phyloP scores from a whole-genome alignment of 2,113 vertebrate genomes.

The Aramus guarauna region DNA sequence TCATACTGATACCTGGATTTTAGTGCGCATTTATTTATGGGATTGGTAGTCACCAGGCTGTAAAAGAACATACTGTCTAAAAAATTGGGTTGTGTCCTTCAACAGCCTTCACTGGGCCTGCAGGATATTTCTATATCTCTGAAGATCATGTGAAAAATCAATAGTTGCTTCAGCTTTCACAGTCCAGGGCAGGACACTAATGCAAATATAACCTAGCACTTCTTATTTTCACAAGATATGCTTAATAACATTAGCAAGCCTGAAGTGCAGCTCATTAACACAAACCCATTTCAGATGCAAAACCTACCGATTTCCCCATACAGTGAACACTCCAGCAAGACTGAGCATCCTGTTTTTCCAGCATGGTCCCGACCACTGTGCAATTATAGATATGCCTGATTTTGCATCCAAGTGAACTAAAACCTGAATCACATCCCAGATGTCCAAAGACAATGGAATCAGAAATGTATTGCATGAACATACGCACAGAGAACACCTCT shows the following conservation, averaged over 20 bases:
- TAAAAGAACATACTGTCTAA: not conserved
- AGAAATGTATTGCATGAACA: not conserved
- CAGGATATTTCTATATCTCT: not conserved
- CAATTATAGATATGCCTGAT: not conserved
- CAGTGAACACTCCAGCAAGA: not conserved
- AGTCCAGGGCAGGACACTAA: not conserved
- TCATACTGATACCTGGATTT: not conserved
- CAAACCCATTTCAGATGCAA: not conserved
- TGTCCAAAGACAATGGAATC: not conserved
- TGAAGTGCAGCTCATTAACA: not conserved
- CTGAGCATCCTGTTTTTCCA: not conserved
- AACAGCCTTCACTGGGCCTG: not conserved
- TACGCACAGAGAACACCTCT: not conserved
- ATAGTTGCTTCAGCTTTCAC: not conserved
- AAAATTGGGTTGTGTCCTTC: not conserved
- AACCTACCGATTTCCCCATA: not conserved
- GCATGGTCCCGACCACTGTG: not conserved
- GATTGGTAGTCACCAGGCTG: not conserved
- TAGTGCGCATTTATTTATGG: not conserved
- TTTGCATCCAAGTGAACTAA: not conserved
- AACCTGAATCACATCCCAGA: not conserved
- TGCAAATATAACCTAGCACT: not conserved
- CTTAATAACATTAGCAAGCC: not conserved
- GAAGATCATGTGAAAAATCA: not conserved
- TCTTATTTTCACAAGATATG: not conserved